These are phyloP conservation scores for Drosophila insularis DNA, from an alignment of 1,140 invertebrate species.

Conservation along the genomic window DNA sequence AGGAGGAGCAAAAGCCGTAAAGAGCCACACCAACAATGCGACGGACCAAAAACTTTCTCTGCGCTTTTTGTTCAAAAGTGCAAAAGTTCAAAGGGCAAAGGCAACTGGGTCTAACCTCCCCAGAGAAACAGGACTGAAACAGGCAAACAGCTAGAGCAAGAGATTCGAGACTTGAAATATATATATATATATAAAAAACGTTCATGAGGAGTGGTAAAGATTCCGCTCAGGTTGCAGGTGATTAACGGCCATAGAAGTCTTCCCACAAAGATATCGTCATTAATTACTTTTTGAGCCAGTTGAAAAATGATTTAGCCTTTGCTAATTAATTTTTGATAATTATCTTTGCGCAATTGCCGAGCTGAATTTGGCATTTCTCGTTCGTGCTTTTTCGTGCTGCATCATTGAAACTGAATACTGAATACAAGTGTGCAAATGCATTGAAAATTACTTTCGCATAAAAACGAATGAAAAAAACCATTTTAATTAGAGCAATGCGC, in stretches of 20 bases:
- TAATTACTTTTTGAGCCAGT: constrained; percentile 53
- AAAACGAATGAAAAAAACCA: constrained; percentile 1
- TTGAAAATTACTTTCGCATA: constrained; percentile 39
- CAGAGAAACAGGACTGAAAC: not conserved
- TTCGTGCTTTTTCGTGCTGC: constrained; percentile 13
- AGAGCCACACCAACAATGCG: constrained; percentile 10
- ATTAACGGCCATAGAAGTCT: constrained; percentile 34
- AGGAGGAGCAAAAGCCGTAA: constrained; percentile 9
- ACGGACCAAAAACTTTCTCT: constrained; percentile 53
- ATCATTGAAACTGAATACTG: constrained; percentile 50
- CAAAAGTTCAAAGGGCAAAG: constrained; percentile 62
- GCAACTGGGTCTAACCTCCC: constrained; percentile 15
- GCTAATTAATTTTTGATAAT: constrained; percentile 71
- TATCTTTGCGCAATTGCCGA: constrained; percentile 34
- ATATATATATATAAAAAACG: not conserved
- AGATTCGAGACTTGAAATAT: not conserved
- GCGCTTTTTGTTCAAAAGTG: constrained; percentile 57
- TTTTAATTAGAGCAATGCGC: constrained; percentile 70
- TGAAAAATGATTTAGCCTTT: constrained; percentile 59
- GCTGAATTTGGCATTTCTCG: not conserved
- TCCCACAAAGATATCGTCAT: constrained; percentile 25
- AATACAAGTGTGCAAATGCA: constrained; percentile 38
- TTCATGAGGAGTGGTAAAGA: not conserved
- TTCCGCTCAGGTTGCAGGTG: constrained; percentile 34
- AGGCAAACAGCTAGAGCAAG: not conserved